Evolutionary conservation across 2,888 invertebrate species (phyloP), one percentile per base, ranked within the genome.

Genomic region (Entomobrya multifasciata): DNA sequence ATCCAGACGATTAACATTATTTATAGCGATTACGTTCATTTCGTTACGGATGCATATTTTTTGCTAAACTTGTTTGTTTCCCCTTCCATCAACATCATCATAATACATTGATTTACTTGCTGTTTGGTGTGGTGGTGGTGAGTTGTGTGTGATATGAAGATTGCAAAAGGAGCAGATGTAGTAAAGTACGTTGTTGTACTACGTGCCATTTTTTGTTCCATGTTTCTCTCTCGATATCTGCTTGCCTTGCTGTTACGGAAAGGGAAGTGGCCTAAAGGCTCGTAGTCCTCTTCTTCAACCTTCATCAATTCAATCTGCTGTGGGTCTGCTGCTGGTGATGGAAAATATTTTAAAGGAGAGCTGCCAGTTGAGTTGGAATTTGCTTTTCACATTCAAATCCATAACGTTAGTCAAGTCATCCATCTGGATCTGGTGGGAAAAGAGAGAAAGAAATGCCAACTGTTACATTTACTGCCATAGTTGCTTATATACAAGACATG

Each of bases 1-100:
- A 86, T 86, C 86, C 80, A 62, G 76, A 81, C 76, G 79, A 80
- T 86, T 86, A 86, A 57, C 60, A 74, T 86, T 86, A 86, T 81
- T 86, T 86, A 86, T 86, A 20, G 76, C 62, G 65, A 76, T 83
- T 76, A 77, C 77, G 49, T 62, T 74, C 76, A 25, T 74, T 65
- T 57, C 74, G 81, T 47, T 83, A n/a, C n/a, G n/a, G n/a, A n/a
- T n/a, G n/a, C n/a, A n/a, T n/a, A n/a, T n/a, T n/a, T n/a, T n/a
- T n/a, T n/a, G n/a, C n/a, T n/a, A n/a, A 44, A 44, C 44, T 41
- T 30, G 82, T 52, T 52, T 52, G 74, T 52, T 44, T 49, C 36
- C 49, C 44, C 36, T n/a, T n/a, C n/a, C n/a, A n/a, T n/a, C n/a
- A n/a, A n/a, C n/a, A n/a, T n/a, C n/a, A n/a, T n/a, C n/a, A n/a